phyloP scores from a whole-genome alignment of 2,113 vertebrate species.

The Microcebus tavaratra region DNA sequence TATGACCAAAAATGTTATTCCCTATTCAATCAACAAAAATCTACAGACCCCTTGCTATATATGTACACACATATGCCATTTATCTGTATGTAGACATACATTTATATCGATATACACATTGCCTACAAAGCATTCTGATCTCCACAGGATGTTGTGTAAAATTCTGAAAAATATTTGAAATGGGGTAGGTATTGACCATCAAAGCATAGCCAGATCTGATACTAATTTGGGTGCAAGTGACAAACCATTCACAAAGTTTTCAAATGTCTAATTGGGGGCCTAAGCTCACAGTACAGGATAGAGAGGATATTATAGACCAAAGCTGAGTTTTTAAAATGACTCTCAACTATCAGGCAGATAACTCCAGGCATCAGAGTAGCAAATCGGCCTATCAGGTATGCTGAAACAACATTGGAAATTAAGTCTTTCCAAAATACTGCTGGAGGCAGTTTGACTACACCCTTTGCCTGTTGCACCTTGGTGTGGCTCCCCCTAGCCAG shows the following conservation, averaged over 20 bases:
- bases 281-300: background rate
- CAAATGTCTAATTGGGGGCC: background rate
- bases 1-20: background rate
- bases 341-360: background rate
- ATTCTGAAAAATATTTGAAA: constrained; percentile 34
- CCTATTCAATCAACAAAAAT: constrained; percentile 35
- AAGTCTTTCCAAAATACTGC: background rate
- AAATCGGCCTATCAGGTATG: background rate
- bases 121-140: background rate
- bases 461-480: background rate
- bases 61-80: background rate
- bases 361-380: background rate
- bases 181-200: background rate
- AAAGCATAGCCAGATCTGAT: constrained; percentile 25
- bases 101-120: background rate
- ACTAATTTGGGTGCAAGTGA: background rate
- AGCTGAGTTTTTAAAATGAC: background rate
- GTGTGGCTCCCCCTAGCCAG: background rate
- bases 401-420: background rate
- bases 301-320: background rate
- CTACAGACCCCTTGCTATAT: background rate
- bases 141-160: background rate
- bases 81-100: background rate
- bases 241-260: constrained; percentile 5
- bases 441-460: background rate